phyloP scores from a whole-genome alignment of 2,113 vertebrate genomes.

The Labeo catla region DNA sequence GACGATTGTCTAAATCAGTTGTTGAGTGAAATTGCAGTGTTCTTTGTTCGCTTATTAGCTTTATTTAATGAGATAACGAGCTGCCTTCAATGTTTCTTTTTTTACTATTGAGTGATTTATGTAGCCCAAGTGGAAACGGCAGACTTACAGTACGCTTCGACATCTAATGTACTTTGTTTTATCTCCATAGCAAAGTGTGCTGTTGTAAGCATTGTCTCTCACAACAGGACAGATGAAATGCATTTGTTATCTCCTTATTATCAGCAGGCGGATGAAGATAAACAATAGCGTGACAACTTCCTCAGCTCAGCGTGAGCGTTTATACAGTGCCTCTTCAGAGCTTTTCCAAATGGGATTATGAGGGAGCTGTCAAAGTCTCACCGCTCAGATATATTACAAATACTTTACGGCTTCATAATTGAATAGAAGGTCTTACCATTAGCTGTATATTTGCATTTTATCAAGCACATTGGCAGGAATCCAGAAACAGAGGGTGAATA shows the following conservation, averaged over 20 bases:
- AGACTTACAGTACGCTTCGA: background rate
- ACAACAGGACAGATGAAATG: background rate
- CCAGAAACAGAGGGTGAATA: background rate
- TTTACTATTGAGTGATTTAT: background rate
- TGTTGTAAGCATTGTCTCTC: background rate
- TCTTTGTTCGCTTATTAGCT: background rate
- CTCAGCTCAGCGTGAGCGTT: background rate
- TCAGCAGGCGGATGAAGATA: background rate
- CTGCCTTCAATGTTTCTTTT: background rate
- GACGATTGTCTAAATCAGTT: background rate
- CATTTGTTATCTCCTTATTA: conserved; percentile 6
- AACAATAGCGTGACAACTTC: background rate
- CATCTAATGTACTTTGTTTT: background rate
- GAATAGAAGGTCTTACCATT: conserved; percentile 26
- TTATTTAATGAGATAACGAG: background rate
- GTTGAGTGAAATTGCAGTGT: conserved; percentile 11
- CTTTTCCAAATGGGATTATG: conserved; percentile 31
- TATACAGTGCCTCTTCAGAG: conserved; percentile 32
- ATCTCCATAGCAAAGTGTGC: conserved; percentile 1
- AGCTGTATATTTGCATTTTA: conserved; percentile 22
- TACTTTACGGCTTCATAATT: background rate
- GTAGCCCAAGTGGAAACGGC: background rate
- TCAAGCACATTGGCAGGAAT: conserved; percentile 25
- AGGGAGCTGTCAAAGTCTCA: conserved; percentile 29
- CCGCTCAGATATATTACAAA: background rate